Base-by-base conservation (phyloP, 2,113 vertebrate species). In the Danionella cerebrum region DNA sequence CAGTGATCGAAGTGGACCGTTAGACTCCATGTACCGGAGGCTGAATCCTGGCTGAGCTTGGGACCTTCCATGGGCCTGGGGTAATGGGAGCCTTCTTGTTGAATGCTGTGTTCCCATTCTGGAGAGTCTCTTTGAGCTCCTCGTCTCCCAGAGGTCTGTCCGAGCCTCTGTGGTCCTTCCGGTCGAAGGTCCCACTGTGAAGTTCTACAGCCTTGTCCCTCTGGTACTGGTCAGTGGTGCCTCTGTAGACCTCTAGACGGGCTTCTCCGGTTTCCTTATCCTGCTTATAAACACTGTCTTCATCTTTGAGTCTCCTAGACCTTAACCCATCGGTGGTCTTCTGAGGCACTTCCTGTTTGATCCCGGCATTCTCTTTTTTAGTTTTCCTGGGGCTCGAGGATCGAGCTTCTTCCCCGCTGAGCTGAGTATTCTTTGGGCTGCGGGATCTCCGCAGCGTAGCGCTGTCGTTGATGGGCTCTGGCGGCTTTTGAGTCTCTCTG, bases 51-150 rank as follows among this genome's bases (percentile, higher is more conserved):
- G 80, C 80, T 1, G 89, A 79, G 16, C 87, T 84, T 2, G 95
- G 95, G 29, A 98, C 92, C 78, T 92, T 95, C 96, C 96, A 98
- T 0, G 94, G 95, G 2, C 96, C 95, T 0, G 94, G 95, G 33
- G 90, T 91, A 71, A 98, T 91, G 0, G 84, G 83, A 2, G 87
- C 27, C 80, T 90, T 96, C 86, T 88, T 95, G 44, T 50, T 78
- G 3, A 80, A 71, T 38, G 79, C 72, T 53, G 75, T 81, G 39
- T 13, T 13, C 1, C 82, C 79, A 22, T 81, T 90, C 82, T 72
- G 79, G 62, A 66, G 55, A n/a, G 76, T 81, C 60, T 86, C 85
- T 70, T 67, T 78, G 3, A 36, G 67, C 1, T 25, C 64, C 0
- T 86, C 81, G 14, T 35, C 36, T n/a, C 48, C 71, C 88, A 82